These are phyloP conservation scores for Ridgeia piscesae DNA, from an alignment of 1,140 invertebrate genomes.

Conservation along the genomic window DNA sequence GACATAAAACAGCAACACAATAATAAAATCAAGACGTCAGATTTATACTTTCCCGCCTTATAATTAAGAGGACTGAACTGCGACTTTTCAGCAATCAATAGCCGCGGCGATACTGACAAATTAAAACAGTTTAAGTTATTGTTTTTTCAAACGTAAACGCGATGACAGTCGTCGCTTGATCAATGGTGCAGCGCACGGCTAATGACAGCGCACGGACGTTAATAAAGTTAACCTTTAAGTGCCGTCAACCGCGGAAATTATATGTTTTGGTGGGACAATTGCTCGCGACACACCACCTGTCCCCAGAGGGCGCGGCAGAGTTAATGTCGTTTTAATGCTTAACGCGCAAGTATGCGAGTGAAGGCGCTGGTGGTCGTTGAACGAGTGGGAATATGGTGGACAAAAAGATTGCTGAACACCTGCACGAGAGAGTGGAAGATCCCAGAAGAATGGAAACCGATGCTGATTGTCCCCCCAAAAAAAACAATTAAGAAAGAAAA, in stretches of 20 bases:
- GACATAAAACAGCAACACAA: not conserved
- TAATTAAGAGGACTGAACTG: not conserved
- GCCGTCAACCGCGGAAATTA: not conserved
- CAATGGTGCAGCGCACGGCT: not conserved
- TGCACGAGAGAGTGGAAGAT: too few species aligned
- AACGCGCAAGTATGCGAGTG: not conserved
- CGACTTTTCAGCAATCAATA: not conserved
- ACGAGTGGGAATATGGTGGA: too few species aligned
- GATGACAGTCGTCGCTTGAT: not conserved
- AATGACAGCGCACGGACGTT: not conserved
- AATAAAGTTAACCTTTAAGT: conserved; percentile 5
- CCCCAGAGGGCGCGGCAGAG: not conserved
- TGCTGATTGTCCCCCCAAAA: too few species aligned
- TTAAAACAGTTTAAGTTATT: not conserved
- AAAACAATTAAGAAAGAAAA: too few species aligned
- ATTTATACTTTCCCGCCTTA: not conserved
- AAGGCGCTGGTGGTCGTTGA: too few species aligned
- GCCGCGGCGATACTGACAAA: not conserved
- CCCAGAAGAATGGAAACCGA: too few species aligned
- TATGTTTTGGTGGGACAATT: not conserved
- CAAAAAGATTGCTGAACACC: too few species aligned
- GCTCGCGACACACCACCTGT: not conserved
- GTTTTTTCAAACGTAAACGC: not conserved
- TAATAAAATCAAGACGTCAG: conserved; percentile 6
- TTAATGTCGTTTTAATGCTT: not conserved